A percentile compares a stretch with the other conserved stretches of the same genome.
Evolutionary conservation across 1,140 invertebrate species (phyloP).

Genomic region (Dendroctonus ponderosae): DNA sequence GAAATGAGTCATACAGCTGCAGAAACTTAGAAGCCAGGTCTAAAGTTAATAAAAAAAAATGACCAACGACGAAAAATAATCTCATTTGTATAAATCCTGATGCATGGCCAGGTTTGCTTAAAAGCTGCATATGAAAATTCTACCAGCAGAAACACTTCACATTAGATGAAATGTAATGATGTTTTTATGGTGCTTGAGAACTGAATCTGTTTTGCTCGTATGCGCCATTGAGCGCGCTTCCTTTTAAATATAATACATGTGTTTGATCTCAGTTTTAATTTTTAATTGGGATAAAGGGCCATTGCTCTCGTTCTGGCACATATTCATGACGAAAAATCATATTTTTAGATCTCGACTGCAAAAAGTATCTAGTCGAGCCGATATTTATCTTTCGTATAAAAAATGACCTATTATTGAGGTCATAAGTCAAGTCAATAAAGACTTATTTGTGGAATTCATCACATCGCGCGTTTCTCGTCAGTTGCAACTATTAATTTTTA

Average conservation of each 20-base stretch:
- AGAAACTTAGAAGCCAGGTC: too few species aligned
- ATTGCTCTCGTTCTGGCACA: not conserved
- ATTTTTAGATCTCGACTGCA: too few species aligned
- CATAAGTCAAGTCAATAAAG: slow-evolving; percentile 16
- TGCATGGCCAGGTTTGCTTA: too few species aligned
- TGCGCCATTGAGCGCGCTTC: slow-evolving; percentile 3
- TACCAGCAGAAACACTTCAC: not conserved
- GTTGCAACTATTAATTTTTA: too few species aligned
- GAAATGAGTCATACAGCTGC: not conserved
- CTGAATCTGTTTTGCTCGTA: slow-evolving; percentile 13
- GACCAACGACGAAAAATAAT: too few species aligned
- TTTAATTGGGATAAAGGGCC: slow-evolving; percentile 13
- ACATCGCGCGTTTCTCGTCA: too few species aligned
- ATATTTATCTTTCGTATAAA: too few species aligned
- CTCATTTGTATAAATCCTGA: too few species aligned
- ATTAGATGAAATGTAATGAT: too few species aligned
- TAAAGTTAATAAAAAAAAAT: too few species aligned
- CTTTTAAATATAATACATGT: slow-evolving; percentile 22
- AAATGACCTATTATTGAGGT: slow-evolving; percentile 1
- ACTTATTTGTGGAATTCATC: not conserved
- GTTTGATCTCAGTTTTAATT: slow-evolving; percentile 12
- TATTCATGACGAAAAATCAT: not conserved
- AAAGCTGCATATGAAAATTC: not conserved
- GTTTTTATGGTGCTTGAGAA: slow-evolving; percentile 10
- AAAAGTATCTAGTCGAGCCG: too few species aligned